Conservation (phyloP, 2,113 vertebrate genomes). For the Globicephala melas region DNA sequence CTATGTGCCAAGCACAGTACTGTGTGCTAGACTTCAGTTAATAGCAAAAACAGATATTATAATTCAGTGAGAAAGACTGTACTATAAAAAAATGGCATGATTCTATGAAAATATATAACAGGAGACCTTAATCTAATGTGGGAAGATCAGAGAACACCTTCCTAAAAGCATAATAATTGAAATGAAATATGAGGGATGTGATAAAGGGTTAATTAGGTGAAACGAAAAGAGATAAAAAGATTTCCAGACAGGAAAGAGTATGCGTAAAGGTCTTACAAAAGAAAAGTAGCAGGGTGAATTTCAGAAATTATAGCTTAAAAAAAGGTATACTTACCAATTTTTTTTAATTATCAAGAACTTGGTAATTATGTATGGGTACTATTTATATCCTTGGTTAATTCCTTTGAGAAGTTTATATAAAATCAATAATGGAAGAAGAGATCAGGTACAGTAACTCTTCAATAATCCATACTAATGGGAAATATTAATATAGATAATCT, state of each 20-base stretch:
- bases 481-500: neutral
- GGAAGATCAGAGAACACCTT: neutral
- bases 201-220: neutral
- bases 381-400: neutral
- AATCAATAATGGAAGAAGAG: neutral
- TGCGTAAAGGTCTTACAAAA: neutral
- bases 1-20: neutral
- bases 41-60: neutral
- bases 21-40: neutral
- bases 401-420: slow-evolving; percentile 9
- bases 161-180: neutral
- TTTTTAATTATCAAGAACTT: neutral
- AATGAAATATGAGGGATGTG: neutral
- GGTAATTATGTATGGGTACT: neutral
- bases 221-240: neutral
- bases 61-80: neutral
- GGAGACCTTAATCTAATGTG: neutral
- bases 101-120: neutral
- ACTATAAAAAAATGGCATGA: neutral
- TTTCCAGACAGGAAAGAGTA: neutral
- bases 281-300: neutral
- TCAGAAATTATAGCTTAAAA: neutral
- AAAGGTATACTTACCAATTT: neutral
- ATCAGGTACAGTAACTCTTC: neutral
- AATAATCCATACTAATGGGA: neutral